These are phyloP conservation scores for Lycocorax pyrrhopterus DNA, from an alignment of 2,113 vertebrate genomes.

Conservation along the genomic window DNA sequence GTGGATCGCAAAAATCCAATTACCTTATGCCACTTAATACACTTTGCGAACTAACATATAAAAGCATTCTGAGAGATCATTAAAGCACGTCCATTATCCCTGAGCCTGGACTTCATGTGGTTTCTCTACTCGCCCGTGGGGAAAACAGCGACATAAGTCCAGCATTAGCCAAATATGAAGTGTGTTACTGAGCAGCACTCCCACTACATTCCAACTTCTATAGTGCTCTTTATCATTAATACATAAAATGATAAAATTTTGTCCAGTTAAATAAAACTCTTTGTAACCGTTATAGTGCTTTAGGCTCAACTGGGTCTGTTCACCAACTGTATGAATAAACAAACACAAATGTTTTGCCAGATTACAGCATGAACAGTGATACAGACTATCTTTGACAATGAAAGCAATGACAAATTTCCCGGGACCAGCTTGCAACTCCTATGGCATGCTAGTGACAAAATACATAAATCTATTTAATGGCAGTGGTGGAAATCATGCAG, in stretches of 20 bases:
- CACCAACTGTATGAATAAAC: not conserved
- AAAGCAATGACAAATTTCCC: not conserved
- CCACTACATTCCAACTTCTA: not conserved
- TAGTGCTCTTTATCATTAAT: not conserved
- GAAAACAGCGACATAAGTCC: too few species aligned
- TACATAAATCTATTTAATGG: not conserved
- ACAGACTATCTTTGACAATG: not conserved
- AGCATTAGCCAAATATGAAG: not conserved
- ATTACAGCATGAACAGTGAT: not conserved
- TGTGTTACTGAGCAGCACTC: not conserved
- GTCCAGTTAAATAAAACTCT: not conserved
- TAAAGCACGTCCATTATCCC: too few species aligned
- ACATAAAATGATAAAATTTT: not conserved
- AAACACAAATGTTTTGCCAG: not conserved
- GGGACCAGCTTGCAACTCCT: not conserved
- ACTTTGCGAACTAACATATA: too few species aligned
- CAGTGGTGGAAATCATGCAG: not conserved
- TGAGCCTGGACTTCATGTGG: too few species aligned
- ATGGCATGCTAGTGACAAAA: not conserved
- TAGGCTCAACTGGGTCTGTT: not conserved
- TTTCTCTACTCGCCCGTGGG: too few species aligned
- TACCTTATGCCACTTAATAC: too few species aligned
- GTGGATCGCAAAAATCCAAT: too few species aligned
- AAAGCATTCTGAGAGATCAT: too few species aligned
- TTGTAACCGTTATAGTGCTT: not conserved